Conservation (phyloP, 2,888 invertebrate species). For the Acleris literana region DNA sequence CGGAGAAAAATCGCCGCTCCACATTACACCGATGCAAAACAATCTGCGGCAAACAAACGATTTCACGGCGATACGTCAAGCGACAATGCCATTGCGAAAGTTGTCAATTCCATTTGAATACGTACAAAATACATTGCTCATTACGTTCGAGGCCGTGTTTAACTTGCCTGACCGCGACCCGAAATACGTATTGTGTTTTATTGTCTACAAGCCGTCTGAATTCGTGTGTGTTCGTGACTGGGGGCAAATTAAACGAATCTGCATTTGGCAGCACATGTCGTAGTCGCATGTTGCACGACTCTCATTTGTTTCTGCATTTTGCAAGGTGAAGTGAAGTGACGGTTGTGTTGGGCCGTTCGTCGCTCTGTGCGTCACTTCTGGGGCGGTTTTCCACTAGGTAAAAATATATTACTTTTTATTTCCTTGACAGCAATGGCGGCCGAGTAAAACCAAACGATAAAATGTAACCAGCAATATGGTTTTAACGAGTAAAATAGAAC, state of each 20-base stretch:
- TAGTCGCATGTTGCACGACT: slow-evolving; percentile 19
- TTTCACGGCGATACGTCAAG: slow-evolving; percentile 43
- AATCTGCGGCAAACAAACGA: slow-evolving; percentile 32
- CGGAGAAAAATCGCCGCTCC: slow-evolving; percentile 22
- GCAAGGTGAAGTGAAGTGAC: slow-evolving; percentile 17
- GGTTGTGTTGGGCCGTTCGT: neutral
- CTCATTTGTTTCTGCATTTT: slow-evolving; percentile 27
- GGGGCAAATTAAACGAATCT: slow-evolving; percentile 25
- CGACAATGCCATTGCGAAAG: slow-evolving; percentile 46
- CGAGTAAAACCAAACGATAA: no score
- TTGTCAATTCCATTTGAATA: slow-evolving; percentile 47
- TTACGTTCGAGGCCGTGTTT: slow-evolving; percentile 59
- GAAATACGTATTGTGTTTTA: slow-evolving; percentile 44
- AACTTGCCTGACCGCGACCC: slow-evolving; percentile 67
- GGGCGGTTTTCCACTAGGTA: no score
- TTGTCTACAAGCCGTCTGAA: slow-evolving; percentile 30
- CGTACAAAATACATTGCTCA: slow-evolving; percentile 52
- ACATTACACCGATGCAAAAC: slow-evolving; percentile 16
- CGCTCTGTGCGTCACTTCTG: neutral
- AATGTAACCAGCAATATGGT: no score
- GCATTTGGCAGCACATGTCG: neutral
- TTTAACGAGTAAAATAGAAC: no score
- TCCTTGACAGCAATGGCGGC: no score
- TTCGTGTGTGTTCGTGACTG: slow-evolving; percentile 31
- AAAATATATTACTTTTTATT: no score